Evolutionary conservation across 2,888 invertebrate genomes (phyloP).

Genomic region (Operophtera brumata): DNA sequence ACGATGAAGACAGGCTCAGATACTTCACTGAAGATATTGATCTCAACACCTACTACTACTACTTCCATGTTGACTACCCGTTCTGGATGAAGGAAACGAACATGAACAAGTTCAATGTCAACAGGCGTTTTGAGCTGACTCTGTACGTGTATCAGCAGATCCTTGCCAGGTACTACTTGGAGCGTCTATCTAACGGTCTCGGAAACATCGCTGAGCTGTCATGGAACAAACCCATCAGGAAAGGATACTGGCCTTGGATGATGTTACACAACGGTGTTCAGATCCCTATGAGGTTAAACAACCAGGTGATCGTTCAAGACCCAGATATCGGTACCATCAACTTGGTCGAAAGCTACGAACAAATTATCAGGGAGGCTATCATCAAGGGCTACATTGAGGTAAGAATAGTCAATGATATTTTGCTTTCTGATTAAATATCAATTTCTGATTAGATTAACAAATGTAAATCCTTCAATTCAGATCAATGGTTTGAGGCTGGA

Average conservation of each 20-base stretch:
- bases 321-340: constrained; percentile 51
- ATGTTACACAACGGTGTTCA: constrained; percentile 78
- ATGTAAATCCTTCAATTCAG: constrained; percentile 38
- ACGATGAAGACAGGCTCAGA: constrained; percentile 79
- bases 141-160: constrained; percentile 84
- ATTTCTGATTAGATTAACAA: neutral
- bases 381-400: constrained; percentile 77
- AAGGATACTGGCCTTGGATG: constrained; percentile 82
- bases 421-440: neutral
- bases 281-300: constrained; percentile 74
- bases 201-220: constrained; percentile 69
- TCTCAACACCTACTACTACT: constrained; percentile 82
- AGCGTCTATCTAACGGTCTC: constrained; percentile 76
- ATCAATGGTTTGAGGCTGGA: constrained; percentile 64
- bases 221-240: constrained; percentile 64
- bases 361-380: constrained; percentile 80
- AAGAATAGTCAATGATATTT: neutral
- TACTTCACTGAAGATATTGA: constrained; percentile 85
- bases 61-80: constrained; percentile 82
- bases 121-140: constrained; percentile 77
- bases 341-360: constrained; percentile 68
- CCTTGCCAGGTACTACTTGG: constrained; percentile 81
- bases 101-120: constrained; percentile 52
- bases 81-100: constrained; percentile 81
- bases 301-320: constrained; percentile 57